Conservation (phyloP, 64 coral and sea anemone species). For the Montipora sp. region DNA sequence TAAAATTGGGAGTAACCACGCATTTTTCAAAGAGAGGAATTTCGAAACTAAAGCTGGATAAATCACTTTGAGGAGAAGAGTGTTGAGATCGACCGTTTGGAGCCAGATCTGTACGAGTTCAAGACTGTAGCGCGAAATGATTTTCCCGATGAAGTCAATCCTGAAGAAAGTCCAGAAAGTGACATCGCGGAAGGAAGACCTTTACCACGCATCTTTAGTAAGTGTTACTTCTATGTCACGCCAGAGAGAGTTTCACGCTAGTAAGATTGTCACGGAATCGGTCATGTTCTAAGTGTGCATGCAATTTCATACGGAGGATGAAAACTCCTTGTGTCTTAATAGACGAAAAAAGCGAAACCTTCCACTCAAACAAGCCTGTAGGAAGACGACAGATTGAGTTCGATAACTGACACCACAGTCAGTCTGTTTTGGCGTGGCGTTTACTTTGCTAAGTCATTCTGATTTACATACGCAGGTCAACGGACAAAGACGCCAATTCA, state of each 20-base stretch:
- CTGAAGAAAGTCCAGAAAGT: slow-evolving; percentile 14
- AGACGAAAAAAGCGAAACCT: too few relatives aligned
- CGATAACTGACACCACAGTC: too few relatives aligned
- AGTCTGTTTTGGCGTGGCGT: too few relatives aligned
- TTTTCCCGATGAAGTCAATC: not conserved
- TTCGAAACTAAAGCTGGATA: slow-evolving; percentile 24
- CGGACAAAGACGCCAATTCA: slow-evolving; percentile 22
- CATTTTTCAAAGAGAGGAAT: not conserved
- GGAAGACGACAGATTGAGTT: too few relatives aligned
- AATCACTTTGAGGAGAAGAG: slow-evolving; percentile 14
- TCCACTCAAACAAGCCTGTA: too few relatives aligned
- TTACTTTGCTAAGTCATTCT: not conserved
- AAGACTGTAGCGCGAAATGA: slow-evolving; percentile 58
- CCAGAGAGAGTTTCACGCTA: too few relatives aligned
- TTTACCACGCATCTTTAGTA: slow-evolving; percentile 3
- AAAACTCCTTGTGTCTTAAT: too few relatives aligned
- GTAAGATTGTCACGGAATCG: too few relatives aligned
- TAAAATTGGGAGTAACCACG: too few relatives aligned
- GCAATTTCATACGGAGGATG: too few relatives aligned
- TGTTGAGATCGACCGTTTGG: not conserved
- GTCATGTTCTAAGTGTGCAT: too few relatives aligned
- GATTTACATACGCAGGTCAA: slow-evolving; percentile 25
- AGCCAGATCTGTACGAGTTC: slow-evolving; percentile 53
- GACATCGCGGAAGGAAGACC: slow-evolving; percentile 29
- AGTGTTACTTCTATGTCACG: not conserved